phyloP scores from a whole-genome alignment of 2,888 invertebrate genomes.

The Pheosia tremula region DNA sequence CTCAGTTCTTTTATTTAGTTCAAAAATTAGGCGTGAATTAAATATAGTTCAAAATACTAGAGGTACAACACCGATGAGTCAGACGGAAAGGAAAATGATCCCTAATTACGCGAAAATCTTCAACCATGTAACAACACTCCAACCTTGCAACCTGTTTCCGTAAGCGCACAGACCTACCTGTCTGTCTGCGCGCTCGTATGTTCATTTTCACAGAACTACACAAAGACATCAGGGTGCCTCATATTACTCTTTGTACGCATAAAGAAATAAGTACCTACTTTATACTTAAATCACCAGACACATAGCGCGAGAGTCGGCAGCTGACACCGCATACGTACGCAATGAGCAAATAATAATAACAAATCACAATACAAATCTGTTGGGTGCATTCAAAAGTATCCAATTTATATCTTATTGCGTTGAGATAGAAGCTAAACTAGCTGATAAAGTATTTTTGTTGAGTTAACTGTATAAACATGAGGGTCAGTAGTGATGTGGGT shows the following conservation, averaged over 20 bases:
- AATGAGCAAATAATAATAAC: constrained; percentile 60
- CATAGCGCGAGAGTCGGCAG: constrained; percentile 55
- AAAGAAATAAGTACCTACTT: constrained; percentile 18
- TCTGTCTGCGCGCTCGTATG: neutral
- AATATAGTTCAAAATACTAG: neutral
- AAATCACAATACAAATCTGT: constrained; percentile 28
- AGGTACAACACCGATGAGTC: constrained; percentile 15
- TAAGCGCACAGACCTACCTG: neutral
- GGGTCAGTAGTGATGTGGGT: constrained; percentile 56
- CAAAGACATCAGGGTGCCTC: constrained; percentile 29
- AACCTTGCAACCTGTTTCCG: constrained; percentile 21
- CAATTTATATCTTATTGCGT: constrained; percentile 41
- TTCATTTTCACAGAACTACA: constrained; percentile 30
- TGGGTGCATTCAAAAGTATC: constrained; percentile 11
- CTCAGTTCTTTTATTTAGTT: no score
- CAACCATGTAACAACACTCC: constrained; percentile 9
- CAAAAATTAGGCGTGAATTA: no score
- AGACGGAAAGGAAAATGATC: constrained; percentile 18
- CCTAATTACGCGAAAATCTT: constrained; percentile 21
- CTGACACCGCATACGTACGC: constrained; percentile 53
- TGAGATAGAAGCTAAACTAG: constrained; percentile 40
- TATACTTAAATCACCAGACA: constrained; percentile 20
- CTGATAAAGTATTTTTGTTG: constrained; percentile 42
- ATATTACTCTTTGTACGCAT: constrained; percentile 16
- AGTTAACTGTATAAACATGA: constrained; percentile 63